Base-by-base conservation (phyloP, 2,888 invertebrate genomes). In the Dryadula phaetusa region DNA sequence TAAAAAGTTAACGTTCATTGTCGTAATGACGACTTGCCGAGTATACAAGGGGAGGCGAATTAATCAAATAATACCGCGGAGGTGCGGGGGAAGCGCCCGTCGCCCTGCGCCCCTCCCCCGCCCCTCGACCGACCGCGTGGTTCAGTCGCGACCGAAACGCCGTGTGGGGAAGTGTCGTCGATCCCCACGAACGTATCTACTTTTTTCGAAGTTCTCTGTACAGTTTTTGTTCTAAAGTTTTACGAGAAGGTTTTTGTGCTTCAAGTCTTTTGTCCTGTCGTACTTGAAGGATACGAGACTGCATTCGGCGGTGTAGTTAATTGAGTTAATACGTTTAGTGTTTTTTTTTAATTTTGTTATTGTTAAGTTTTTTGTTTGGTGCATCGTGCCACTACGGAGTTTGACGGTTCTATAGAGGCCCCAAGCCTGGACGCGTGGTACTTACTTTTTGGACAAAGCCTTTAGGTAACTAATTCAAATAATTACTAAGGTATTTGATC, bases 1-100 rank as follows among this genome's bases (percentile, higher is more conserved):
- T 91, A 88, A 91, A 92, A 92, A 92, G 90, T 89, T 89, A 87
- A 86, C 88, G 88, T 90, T 84, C 86, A 85, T 86, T 83, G 86
- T 85, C 88, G 88, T 89, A 90, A 78, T 77, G 78, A 90, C 90
- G 92, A 90, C 87, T 90, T 86, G 82, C 83, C 86, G 88, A 88
- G 87, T 89, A 88, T 91, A 90, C 91, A 89, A 91, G 91, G 92
- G 92, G 92, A 90, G 91, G 91, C 90, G 89, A 92, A 92, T 92
- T 92, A 92, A 92, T 92, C 92, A 92, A 92, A 92, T 92, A 92
- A 92, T 92, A 90, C 90, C 85, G 88, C 88, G 85, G 88, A 82
- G 90, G 88, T 79, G 85, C 79, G 77, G 75, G 77, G 74, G 60
- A 73, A 76, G 82, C 74, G 77, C 79, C 79, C 75, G 80, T 70